Conservation (phyloP, 2,113 vertebrate species). For the Esox niger region DNA sequence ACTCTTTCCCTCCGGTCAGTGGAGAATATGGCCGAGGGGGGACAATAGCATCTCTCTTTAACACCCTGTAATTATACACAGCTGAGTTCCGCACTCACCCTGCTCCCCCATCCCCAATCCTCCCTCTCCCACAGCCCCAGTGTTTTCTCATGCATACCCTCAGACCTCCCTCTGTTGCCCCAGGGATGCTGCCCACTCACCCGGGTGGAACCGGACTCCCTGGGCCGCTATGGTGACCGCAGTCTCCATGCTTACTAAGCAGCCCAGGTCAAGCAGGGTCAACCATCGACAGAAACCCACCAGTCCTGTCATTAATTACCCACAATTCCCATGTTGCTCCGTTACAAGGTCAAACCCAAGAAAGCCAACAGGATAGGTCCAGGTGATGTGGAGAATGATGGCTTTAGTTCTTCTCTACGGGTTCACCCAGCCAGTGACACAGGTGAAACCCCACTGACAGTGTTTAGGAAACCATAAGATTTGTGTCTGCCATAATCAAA, state of each 20-base stretch:
- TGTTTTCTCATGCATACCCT: constrained; percentile 43
- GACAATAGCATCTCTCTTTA: constrained; percentile 54
- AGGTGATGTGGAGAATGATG: constrained; percentile 3
- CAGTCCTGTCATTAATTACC: constrained; percentile 68
- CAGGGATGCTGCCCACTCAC: constrained; percentile 48
- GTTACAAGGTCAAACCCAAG: constrained; percentile 10
- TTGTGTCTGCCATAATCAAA: no score
- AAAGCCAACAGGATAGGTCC: constrained; percentile 24
- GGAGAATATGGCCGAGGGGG: constrained; percentile 42
- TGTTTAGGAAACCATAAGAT: constrained; percentile 14
- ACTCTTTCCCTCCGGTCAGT: constrained; percentile 32
- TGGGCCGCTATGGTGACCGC: constrained; percentile 31
- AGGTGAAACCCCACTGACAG: constrained; percentile 23
- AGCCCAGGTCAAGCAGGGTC: constrained; percentile 57
- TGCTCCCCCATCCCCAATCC: constrained; percentile 7
- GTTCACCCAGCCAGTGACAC: constrained; percentile 10
- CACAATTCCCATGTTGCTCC: constrained; percentile 45
- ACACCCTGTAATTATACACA: constrained; percentile 59
- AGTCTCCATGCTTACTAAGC: constrained; percentile 43
- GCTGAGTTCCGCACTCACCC: constrained; percentile 24
- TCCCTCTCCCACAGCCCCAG: constrained; percentile 10
- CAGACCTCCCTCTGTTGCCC: constrained; percentile 52
- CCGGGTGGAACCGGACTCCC: constrained; percentile 45
- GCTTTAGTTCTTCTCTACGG: no score
- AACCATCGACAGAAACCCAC: constrained; percentile 60